Base-by-base conservation (phyloP, 2,113 vertebrate genomes). In the Lasiurus borealis region DNA sequence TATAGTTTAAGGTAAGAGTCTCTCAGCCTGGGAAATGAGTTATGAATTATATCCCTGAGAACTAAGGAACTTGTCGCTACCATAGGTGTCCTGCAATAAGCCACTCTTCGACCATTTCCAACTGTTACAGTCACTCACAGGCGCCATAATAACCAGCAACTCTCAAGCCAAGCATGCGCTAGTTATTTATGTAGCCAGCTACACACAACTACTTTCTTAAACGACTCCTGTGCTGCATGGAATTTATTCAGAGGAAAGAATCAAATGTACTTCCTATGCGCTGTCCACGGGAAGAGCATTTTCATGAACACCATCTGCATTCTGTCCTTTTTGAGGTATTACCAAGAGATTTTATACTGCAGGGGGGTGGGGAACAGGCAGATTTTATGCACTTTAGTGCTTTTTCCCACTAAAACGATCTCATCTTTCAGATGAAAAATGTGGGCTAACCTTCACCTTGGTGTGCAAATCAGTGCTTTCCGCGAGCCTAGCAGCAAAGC, bases 361-460 rank as follows among this genome's bases (percentile, higher is more conserved):
- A 93, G 8, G 6, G 1, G 2, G 62, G n/a, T 71, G 25, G 44
- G 46, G 31, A 95, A 80, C 50, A 36, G 50, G 69, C 14, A 75
- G 2, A 69, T 93, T 78, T 16, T 91, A n/a, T 36, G 21, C 52
- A 80, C 46, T 80, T 89, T 57, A 29, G 8, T 64, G 31, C 23
- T 57, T 57, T n/a, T 89, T 76, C 68, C 62, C 34, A 12, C 15
- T 62, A 27, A 71, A 6, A 90, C 5, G 40, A 48, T 34, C 50
- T 46, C 90, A 80, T 6, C 48, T 92, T 96, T 90, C 31, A 29
- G 15, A 23, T 66, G 75, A 88, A 71, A 94, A 64, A 52, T 57
- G 54, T 69, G 72, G 92, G 15, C 76, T 46, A 25, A 78, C 21
- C 7, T 77, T 73, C n/a, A 54, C 54, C 27, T 52, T 1, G 0